phyloP scores from a whole-genome alignment of 2,113 vertebrate genomes.

The Panthera leo region DNA sequence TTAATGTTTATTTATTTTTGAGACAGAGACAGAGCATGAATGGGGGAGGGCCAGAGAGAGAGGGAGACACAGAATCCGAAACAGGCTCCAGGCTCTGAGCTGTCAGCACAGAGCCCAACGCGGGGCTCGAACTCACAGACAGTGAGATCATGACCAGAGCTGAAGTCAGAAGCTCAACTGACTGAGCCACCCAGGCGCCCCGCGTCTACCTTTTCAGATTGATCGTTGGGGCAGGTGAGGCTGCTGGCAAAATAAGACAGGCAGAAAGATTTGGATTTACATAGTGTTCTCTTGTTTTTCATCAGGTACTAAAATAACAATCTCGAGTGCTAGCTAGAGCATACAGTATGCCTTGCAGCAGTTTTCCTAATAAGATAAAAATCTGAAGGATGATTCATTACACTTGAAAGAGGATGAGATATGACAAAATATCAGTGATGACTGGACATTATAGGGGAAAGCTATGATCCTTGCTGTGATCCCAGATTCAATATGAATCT shows the following conservation, averaged over 20 bases:
- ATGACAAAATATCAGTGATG: neutral
- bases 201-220: neutral
- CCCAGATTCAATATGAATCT: neutral
- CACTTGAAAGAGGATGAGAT: neutral
- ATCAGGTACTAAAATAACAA: neutral
- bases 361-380: conserved; percentile 5
- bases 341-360: neutral
- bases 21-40: too few species aligned
- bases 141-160: too few species aligned
- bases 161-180: too few species aligned
- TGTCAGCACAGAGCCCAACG: too few species aligned
- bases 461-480: neutral
- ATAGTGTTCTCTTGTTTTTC: neutral
- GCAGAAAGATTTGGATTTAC: neutral
- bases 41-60: too few species aligned
- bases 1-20: too few species aligned
- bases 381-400: neutral
- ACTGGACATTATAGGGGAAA: neutral
- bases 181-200: too few species aligned
- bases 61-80: too few species aligned
- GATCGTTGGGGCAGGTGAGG: neutral
- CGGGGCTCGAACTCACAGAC: too few species aligned
- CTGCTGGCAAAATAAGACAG: neutral
- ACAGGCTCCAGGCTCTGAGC: too few species aligned
- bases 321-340: neutral